These are phyloP conservation scores for Spheniscus humboldti DNA, from an alignment of 2,797 vertebrate species.

Conservation along the genomic window DNA sequence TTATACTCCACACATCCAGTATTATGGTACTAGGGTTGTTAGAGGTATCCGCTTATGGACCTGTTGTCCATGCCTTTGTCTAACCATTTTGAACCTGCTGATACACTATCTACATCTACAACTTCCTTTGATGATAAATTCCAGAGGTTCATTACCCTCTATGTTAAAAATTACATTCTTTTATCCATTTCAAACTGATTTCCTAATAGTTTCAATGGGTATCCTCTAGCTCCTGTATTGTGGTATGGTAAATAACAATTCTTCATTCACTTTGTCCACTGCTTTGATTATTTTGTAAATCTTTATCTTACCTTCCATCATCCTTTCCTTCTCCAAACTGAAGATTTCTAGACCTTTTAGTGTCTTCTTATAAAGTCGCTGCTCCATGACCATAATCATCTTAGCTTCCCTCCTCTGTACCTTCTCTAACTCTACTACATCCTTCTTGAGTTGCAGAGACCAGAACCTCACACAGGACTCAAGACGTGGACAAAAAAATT, in stretches of 20 bases:
- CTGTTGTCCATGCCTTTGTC: neutral
- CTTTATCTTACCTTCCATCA: neutral
- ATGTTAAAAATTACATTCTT: neutral
- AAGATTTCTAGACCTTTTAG: neutral
- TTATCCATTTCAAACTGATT: neutral
- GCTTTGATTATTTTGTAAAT: neutral
- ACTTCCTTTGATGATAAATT: neutral
- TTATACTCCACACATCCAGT: neutral
- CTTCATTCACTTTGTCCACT: neutral
- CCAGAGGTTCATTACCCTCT: neutral
- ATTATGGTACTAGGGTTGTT: neutral
- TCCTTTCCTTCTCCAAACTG: neutral
- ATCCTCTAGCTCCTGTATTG: neutral
- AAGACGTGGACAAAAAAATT: neutral
- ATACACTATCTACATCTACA: neutral
- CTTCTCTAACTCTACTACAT: neutral
- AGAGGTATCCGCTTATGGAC: neutral
- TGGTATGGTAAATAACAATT: neutral
- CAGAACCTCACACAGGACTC: neutral
- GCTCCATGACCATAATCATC: neutral
- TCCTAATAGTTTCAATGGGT: neutral
- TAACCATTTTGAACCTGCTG: neutral
- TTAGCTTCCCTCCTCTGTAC: neutral
- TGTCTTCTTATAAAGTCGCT: neutral
- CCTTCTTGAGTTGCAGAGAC: neutral